Base-by-base conservation (phyloP, 2,888 invertebrate genomes). In the Yponomeuta plumbellus region DNA sequence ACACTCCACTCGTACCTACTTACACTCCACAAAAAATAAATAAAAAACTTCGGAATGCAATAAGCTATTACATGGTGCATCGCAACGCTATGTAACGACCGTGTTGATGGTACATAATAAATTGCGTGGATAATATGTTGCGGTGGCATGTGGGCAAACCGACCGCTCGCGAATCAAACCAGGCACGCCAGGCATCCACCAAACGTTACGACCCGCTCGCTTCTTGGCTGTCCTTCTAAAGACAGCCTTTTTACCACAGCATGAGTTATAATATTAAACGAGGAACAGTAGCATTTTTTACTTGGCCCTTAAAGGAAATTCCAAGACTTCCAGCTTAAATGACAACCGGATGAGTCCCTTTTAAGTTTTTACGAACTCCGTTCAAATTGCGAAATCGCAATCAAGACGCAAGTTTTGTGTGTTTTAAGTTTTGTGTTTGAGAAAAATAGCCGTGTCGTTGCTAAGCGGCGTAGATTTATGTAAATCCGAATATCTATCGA, bases 311-410 rank as follows among this genome's bases (percentile, higher is more conserved):
- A 72, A 72, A 86, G 83, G 82, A 85, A 86, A 86, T 88, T 80
- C 85, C 81, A 72, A 76, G 80, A 76, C 81, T 80, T 77, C 79
- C 80, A 84, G 80, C 83, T 82, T 81, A 83, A 81, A 82, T 75
- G 79, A 79, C 77, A 75, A 75, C 77, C 79, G 81, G 79, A 82
- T 81, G 80, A 83, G 80, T 79, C 70, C 71, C 69, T 72, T 71
- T 75, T 75, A 73, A 75, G 74, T 73, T 72, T 74, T 75, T 75
- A 66, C 44, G 17, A 52, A 52, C 59, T 68, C 67, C 66, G 66
- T 64, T 64, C 40, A 40, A 64, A 52, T 23, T 64, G 40, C 40
- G 20, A 21, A 39, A 40, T 57, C 17, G 64, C 57, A 57, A 57
- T 11, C 64, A 56, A 64, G 52, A 52, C 34, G 56, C 44, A 52